Evolutionary conservation across 2,113 vertebrate species (phyloP), one percentile per base, ranked within the genome.

Genomic region (Bungarus multicinctus): DNA sequence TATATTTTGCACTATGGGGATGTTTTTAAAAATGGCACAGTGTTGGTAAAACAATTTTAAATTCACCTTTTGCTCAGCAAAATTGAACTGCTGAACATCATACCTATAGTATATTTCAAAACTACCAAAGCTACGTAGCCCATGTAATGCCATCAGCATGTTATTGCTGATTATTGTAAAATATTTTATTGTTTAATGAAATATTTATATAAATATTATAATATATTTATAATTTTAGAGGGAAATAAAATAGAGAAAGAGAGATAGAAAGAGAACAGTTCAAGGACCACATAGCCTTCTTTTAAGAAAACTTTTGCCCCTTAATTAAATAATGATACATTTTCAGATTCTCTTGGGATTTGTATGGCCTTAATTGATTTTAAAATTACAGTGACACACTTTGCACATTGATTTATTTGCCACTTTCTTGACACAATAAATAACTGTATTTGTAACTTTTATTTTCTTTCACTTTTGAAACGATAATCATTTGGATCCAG

Each of bases 1-100:
- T 97, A 97, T 93, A 96, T 97, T 98, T 98, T 96, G 97, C 96
- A 98, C 96, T 95, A 95, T 97, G 97, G 97, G 96, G 97, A 69
- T 93, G 0, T 97, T 90, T 98, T 98, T 96, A 97, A 96, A 97
- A 98, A 97, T 97, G 96, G 96, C 96, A 97, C 96, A 97, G 97
- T 96, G 96, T 93, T 95, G 97, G 91, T 85, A 92, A 69, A 81
- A n/a, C 22, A 89, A 95, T 39, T 89, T 18, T 69, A 69, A 69
- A 34, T 69, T 69, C 64, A 69, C 30, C 64, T 69, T 69, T 69
- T 69, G 94, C 39, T 88, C 94, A 91, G 90, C 64, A 81, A 39
- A 91, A 89, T 30, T 16, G 11, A 87, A 10, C 91, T 88, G 55
- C 90, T 95, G 93, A 60, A 95, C 94, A 69, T 14, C 85, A 90